Base-by-base conservation (phyloP, 2,113 vertebrate species). In the Anser cygnoides region DNA sequence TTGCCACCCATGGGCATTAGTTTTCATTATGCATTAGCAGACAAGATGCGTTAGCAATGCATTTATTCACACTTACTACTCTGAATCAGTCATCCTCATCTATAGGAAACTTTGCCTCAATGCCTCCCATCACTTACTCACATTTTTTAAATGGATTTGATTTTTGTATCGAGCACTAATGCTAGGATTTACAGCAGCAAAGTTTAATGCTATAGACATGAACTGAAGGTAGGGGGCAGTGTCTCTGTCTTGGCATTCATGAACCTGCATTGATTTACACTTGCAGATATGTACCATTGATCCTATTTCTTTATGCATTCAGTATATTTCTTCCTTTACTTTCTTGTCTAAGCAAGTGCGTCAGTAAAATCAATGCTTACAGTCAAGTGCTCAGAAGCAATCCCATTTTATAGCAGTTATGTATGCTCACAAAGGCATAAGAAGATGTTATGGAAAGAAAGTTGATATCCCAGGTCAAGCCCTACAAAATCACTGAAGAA, bases 1-100 rank as follows among this genome's bases (percentile, higher is more conserved):
- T 13, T 71, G 3, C 41, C 43, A 68, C 26, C 10, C 1, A 2
- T 2, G 2, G 21, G 9, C 26, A 50, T 22, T 39, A 17, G 15
- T 77, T 89, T 54, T 59, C 59, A 17, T 43, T 41, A 37, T 43
- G 29, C 13, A 46, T 67, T 49, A 81, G 17, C 15, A 63, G 73
- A 73, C 3, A 18, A 73, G 6, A 13, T 33, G 12, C 31, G 5
- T 41, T 50, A 67, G 5, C 46, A 61, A 16, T 26, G 17, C 1
- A 4, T 31, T 44, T 37, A 25, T 37, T 57, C 59, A 26, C 6
- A 4, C 16, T 49, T 35, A 6, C 17, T 65, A 31, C 65, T 49
- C 39, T 78, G 37, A 39, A 59, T 63, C 26, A 5, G 8, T 43
- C 37, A 59, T 65, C 25, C 39, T 74, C 43, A 52, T 11, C 22